Conservation (phyloP, 2,888 invertebrate genomes). For the Cheilosia vernalis region DNA sequence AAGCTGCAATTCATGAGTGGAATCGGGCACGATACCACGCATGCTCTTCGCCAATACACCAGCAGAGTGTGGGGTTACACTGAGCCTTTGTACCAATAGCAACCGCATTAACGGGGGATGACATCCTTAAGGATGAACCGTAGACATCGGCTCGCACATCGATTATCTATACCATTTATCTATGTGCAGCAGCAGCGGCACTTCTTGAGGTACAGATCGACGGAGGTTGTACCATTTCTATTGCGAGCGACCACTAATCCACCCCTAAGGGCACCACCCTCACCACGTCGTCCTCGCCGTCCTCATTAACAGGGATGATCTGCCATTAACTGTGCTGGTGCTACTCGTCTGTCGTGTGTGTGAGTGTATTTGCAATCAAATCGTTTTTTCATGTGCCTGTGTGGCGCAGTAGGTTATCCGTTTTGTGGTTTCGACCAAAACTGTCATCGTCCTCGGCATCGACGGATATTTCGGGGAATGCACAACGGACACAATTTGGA, state of each 20-base stretch:
- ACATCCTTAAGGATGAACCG: conserved; percentile 74
- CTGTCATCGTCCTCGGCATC: conserved; percentile 66
- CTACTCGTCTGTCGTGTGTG: conserved; percentile 19
- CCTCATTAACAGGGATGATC: conserved; percentile 73
- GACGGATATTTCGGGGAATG: conserved; percentile 68
- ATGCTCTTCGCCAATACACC: conserved; percentile 42
- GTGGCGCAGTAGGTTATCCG: conserved; percentile 71
- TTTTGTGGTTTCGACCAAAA: conserved; percentile 74
- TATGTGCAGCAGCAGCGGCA: conserved; percentile 42
- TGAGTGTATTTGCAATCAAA: conserved; percentile 26
- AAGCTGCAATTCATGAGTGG: conserved; percentile 63
- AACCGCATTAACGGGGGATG: conserved; percentile 73
- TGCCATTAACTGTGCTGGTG: conserved; percentile 51
- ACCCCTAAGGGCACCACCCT: conserved; percentile 61
- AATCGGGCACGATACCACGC: conserved; percentile 57
- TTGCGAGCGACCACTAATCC: conserved; percentile 43
- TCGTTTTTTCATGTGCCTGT: conserved; percentile 31
- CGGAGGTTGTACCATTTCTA: conserved; percentile 67
- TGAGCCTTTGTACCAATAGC: conserved; percentile 67
- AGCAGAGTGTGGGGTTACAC: conserved; percentile 49
- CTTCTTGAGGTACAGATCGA: conserved; percentile 65
- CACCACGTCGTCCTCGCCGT: conserved; percentile 22
- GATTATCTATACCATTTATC: conserved; percentile 73
- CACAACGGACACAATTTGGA: conserved; percentile 70
- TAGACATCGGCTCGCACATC: conserved; percentile 67